Evolutionary conservation across 1,140 invertebrate genomes (phyloP).

Genomic region (Caenorhabditis elegans): DNA sequence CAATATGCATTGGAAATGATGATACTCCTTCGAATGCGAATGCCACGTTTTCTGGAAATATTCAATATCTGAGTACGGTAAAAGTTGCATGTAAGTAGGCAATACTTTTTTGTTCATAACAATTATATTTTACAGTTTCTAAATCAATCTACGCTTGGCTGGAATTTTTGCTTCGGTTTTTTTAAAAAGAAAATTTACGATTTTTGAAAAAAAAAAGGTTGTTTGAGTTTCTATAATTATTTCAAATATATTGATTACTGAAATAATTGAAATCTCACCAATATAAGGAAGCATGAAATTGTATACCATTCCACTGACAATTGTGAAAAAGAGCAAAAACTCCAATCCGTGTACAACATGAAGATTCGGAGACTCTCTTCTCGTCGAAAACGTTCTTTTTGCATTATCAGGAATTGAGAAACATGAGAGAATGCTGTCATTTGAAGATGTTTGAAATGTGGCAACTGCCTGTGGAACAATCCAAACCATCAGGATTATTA

Average conservation of each 20-base stretch:
- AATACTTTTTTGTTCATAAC: too few relatives aligned
- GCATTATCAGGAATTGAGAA: conserved; percentile 19
- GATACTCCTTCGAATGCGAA: conserved; percentile 44
- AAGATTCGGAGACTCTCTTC: background rate
- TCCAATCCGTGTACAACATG: conserved; percentile 46
- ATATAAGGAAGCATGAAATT: conserved; percentile 51
- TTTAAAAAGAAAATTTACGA: too few relatives aligned
- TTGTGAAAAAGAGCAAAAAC: conserved; percentile 32
- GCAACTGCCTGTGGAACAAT: background rate
- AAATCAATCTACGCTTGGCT: too few relatives aligned
- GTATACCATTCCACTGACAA: conserved; percentile 44
- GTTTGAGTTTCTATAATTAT: too few relatives aligned
- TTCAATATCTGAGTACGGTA: too few relatives aligned
- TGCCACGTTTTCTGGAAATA: conserved; percentile 45
- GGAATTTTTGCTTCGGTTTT: too few relatives aligned
- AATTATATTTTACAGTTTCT: too few relatives aligned
- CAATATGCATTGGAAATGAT: conserved; percentile 34
- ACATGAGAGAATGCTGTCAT: background rate
- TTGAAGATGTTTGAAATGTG: background rate
- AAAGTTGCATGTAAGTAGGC: too few relatives aligned
- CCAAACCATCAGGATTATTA: background rate
- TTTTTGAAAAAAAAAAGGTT: too few relatives aligned
- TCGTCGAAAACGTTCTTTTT: conserved; percentile 27
- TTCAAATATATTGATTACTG: too few relatives aligned
- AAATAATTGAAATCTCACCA: background rate